Evolutionary conservation across 2,888 invertebrate species (phyloP).

Genomic region (Drosophila multiciliata): DNA sequence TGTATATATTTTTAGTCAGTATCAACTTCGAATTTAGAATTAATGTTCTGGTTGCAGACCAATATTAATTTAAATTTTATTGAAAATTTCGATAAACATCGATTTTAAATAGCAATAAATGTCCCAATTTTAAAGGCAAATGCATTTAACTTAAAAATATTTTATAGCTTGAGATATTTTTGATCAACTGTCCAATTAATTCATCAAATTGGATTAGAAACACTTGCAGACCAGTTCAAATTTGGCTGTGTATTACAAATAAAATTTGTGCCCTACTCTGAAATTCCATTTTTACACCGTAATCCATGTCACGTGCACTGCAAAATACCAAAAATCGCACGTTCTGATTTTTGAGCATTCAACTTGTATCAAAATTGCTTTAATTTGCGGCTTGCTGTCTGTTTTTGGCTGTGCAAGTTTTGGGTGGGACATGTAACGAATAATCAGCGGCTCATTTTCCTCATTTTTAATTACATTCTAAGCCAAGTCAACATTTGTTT

Average conservation of each 20-base stretch:
- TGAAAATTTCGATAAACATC: not conserved
- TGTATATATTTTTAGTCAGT: not conserved
- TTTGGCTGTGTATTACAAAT: not conserved
- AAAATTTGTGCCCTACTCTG: not conserved
- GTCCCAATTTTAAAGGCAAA: not conserved
- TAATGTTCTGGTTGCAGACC: not conserved
- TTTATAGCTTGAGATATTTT: not conserved
- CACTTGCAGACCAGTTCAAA: not conserved
- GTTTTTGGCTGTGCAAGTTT: not conserved
- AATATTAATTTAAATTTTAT: not conserved
- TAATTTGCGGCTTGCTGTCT: not conserved
- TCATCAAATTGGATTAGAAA: not conserved
- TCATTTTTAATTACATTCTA: conserved; percentile 68
- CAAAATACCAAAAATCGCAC: not conserved
- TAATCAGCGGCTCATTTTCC: conserved; percentile 60
- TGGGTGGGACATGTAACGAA: conserved; percentile 22
- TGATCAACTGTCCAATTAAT: not conserved
- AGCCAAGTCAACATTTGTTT: conserved; percentile 62
- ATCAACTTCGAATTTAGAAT: not conserved
- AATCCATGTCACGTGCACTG: not conserved
- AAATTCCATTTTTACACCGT: not conserved
- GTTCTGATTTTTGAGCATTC: not conserved
- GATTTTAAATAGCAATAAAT: not conserved
- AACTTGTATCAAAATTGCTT: not conserved
- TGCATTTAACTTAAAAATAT: not conserved